Base-by-base conservation (phyloP, 2,113 vertebrate genomes). In the Entelurus aequoreus region DNA sequence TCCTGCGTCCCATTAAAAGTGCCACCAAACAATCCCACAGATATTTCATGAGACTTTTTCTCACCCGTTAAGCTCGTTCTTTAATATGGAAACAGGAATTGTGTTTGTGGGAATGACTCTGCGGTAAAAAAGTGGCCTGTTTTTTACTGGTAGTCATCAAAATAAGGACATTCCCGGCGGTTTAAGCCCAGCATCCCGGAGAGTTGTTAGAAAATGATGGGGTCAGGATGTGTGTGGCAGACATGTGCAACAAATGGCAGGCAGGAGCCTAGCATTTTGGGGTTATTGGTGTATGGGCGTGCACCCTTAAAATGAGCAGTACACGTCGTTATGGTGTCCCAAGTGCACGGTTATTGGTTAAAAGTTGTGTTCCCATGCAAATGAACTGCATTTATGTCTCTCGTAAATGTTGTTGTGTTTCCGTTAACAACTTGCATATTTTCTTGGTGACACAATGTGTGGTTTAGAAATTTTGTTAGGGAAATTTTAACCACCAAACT, bases 31-130 rank as follows among this genome's bases (percentile, higher is more conserved):
- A 65, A 63, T 83, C 72, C 87, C 88, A 61, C 86, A 89, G 82
- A 74, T 77, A 70, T 88, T 88, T 84, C 83, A 83, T 79, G 65
- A 76, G 81, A 80, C 76, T 77, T 88, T 77, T 84, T 84, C 70
- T 70, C 69, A 74, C 82, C 73, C 64, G 78, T 88, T 87, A 89
- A 90, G 83, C 42, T 58, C 69, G 77, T 75, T 66, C 84, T 78
- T 83, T 87, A 84, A 87, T 88, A 86, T 86, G 84, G 84, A 89
- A 89, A 86, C 81, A 81, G 70, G 74, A 74, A 74, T 84, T 83
- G 73, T 72, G 70, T 77, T 84, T 67, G 73, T 71, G 72, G 52
- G 50, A 56, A 54, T 54, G 51, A 55, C 67, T 81, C 69, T 71
- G 54, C 69, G 68, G 42, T 46, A 12, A 46, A 46, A 46, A 11